Base-by-base conservation (phyloP, 2,797 vertebrate genomes). In the Chiloscyllium punctatum region DNA sequence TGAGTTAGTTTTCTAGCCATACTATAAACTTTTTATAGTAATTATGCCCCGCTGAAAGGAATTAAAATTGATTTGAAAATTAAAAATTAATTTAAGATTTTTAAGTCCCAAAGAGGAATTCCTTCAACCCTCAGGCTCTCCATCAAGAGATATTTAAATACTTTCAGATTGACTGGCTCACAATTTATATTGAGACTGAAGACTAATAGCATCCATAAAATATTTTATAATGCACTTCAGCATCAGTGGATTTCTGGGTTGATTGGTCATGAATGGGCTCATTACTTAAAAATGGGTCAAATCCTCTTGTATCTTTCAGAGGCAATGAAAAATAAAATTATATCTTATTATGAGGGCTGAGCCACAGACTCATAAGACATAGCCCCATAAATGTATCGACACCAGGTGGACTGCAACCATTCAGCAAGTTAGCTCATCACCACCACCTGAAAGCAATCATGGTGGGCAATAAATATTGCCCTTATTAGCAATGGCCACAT, bases 61-160 rank as follows among this genome's bases (percentile, higher is more conserved):
- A 88, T 53, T 88, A 88, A 57, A 27, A 88, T 88, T 88, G 51
- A 88, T 57, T 88, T 88, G 15, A 88, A 84, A 57, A 33, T 88
- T 88, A 88, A 88, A 62, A 62, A 62, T 62, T 62, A 62, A 62
- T 62, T 88, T 88, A 30, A 88, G 86, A 57, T 88, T 57, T 88
- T 88, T 88, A 88, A 88, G 86, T 88, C 30, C 27, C 51, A 30
- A 88, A 27, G 30, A 88, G 30, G 51, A 88, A 88, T 88, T 88
- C 51, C 27, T 57, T 27, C 86, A 88, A 48, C 86, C 86, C 86
- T 57, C 30, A 57, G 86, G 48, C 30, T 53, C 53, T 33, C 86
- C 1, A 5, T 21, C 86, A 57, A 57, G 51, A 57, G 88, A 25
- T 57, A 57, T 88, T 79, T 88, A 57, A 88, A 88, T 57, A 18